Evolutionary conservation across 2,888 invertebrate genomes (phyloP).

Genomic region (Apodemia duryi): DNA sequence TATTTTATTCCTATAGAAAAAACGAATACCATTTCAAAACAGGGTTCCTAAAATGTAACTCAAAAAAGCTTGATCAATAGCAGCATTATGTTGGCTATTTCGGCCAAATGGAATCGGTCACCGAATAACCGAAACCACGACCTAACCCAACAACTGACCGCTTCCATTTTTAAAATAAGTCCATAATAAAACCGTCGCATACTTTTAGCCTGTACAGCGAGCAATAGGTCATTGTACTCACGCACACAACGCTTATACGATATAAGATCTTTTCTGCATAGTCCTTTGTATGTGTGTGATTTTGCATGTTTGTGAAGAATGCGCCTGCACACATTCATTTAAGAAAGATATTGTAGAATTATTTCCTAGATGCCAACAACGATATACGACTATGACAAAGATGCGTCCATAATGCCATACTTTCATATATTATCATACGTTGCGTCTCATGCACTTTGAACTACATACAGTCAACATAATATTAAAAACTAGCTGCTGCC

Average conservation of each 20-base stretch:
- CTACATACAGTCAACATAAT: constrained; percentile 6
- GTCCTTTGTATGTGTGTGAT: constrained; percentile 58
- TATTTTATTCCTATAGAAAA: too few relatives aligned
- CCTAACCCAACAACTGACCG: constrained; percentile 75
- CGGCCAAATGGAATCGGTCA: constrained; percentile 23
- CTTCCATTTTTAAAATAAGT: constrained; percentile 77
- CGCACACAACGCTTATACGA: constrained; percentile 46
- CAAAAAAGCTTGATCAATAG: not conserved
- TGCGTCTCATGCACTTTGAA: constrained; percentile 9
- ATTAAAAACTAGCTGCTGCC: not conserved
- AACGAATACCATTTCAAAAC: not conserved
- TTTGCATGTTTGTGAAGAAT: constrained; percentile 78
- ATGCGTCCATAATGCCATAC: constrained; percentile 7
- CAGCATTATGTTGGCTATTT: not conserved
- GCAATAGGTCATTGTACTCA: constrained; percentile 74
- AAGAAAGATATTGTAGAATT: constrained; percentile 76
- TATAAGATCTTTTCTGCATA: constrained; percentile 42
- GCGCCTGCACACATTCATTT: constrained; percentile 66
- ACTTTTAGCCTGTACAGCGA: constrained; percentile 77
- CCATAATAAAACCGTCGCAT: constrained; percentile 78
- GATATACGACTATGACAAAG: constrained; percentile 35
- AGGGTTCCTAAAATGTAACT: not conserved
- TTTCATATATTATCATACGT: constrained; percentile 1
- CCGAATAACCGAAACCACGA: constrained; percentile 52
- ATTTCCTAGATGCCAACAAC: constrained; percentile 68